These are phyloP conservation scores for Glyptemys insculpta DNA, from an alignment of 2,797 vertebrate species.

Conservation along the genomic window DNA sequence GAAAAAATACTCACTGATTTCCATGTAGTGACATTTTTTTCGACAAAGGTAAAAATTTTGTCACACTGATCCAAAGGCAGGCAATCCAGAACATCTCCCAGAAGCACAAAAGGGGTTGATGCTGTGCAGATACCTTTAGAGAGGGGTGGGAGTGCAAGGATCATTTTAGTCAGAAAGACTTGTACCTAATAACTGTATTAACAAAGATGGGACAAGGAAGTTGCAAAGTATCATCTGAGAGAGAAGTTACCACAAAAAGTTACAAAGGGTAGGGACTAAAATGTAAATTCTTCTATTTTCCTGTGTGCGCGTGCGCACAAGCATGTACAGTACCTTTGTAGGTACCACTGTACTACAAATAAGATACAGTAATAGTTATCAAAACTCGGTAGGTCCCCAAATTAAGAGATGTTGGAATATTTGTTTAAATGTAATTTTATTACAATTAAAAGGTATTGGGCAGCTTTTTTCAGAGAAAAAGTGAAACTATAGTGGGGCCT, in stretches of 20 bases:
- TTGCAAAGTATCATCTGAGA: not conserved
- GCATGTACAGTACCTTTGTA: not conserved
- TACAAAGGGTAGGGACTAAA: not conserved
- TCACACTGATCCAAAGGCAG: slow-evolving; percentile 97
- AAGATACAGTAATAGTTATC: not conserved
- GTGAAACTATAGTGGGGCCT: not conserved
- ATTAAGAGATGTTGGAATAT: not conserved
- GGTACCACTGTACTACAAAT: accelerated
- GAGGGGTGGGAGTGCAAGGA: not conserved
- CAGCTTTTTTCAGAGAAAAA: not conserved
- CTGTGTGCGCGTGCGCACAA: accelerated
- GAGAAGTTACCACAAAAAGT: not conserved
- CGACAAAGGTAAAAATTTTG: slow-evolving; percentile 97
- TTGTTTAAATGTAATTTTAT: not conserved
- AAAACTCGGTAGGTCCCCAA: not conserved
- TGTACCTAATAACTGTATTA: not conserved
- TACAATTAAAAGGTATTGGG: not conserved
- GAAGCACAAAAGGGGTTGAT: slow-evolving; percentile 93
- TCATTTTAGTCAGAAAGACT: slow-evolving; percentile 3
- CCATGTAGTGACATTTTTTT: slow-evolving; percentile 98
- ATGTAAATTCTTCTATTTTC: not conserved
- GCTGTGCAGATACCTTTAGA: slow-evolving; percentile 94
- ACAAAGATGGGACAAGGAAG: not conserved
- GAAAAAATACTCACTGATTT: slow-evolving; percentile 89
- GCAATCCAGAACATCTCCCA: slow-evolving; percentile 97